A percentile compares a stretch with the other conserved stretches of the same genome.
Conservation (phyloP, 2,888 invertebrate species). For the Netelia melanura region DNA sequence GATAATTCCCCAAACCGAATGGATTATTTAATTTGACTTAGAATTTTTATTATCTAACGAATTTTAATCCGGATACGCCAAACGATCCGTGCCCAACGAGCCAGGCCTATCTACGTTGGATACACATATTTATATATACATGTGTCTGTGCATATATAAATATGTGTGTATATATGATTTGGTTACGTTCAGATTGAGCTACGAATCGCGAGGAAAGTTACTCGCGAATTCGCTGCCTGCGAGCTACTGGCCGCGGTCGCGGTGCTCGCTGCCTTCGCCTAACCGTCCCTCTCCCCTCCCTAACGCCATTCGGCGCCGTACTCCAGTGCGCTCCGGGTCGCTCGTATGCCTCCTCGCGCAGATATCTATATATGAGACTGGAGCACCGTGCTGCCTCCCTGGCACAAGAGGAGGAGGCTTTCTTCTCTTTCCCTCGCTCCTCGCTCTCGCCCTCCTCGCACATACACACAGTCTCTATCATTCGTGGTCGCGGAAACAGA, state of each 20-base stretch:
- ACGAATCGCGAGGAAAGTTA: conserved; percentile 68
- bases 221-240: conserved; percentile 79
- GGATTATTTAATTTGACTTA: not conserved
- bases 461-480: not conserved
- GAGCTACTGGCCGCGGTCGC: conserved; percentile 81
- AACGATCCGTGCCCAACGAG: not conserved
- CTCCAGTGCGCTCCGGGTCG: conserved; percentile 50
- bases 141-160: conserved; percentile 16
- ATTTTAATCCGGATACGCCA: not conserved
- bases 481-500: not conserved
- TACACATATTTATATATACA: not conserved
- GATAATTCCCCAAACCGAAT: not conserved
- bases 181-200: conserved; percentile 62
- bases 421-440: not conserved
- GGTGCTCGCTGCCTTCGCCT: conserved; percentile 73
- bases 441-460: not conserved
- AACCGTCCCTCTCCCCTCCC: conserved; percentile 78
- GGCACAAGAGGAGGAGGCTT: not conserved
- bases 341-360: conserved; percentile 9
- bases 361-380: conserved; percentile 73
- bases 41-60: not conserved
- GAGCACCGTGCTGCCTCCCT: conserved; percentile 72
- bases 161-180: conserved; percentile 23
- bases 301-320: conserved; percentile 82
- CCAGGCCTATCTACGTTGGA: not conserved